Evolutionary conservation across 2,888 invertebrate genomes (phyloP).

Genomic region (Xylota segnis): DNA sequence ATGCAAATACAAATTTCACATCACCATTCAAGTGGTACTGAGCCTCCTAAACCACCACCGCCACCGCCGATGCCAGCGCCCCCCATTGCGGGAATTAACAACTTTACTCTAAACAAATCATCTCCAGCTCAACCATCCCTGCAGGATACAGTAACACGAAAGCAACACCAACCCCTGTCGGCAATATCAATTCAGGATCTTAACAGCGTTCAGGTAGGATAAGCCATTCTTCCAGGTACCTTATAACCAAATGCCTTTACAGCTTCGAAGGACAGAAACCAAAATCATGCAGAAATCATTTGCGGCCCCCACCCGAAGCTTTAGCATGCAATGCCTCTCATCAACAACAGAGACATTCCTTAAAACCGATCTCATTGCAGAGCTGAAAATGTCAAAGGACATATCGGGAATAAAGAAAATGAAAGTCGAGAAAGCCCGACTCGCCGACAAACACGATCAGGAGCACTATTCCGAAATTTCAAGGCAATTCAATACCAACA

Average conservation of each 20-base stretch:
- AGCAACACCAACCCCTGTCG: slow-evolving; percentile 91
- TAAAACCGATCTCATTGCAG: slow-evolving; percentile 95
- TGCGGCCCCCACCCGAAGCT: slow-evolving; percentile 92
- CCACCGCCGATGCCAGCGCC: slow-evolving; percentile 86
- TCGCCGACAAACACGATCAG: slow-evolving; percentile 93
- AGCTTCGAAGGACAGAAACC: slow-evolving; percentile 89
- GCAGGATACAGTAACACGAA: slow-evolving; percentile 85
- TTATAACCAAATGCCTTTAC: neutral
- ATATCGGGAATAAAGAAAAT: slow-evolving; percentile 97
- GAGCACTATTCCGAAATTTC: slow-evolving; percentile 93
- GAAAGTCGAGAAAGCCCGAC: slow-evolving; percentile 94
- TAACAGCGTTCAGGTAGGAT: slow-evolving; percentile 88
- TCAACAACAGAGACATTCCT: slow-evolving; percentile 89
- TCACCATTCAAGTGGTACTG: slow-evolving; percentile 80
- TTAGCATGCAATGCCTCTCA: slow-evolving; percentile 90
- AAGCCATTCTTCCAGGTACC: neutral
- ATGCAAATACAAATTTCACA: slow-evolving; percentile 87
- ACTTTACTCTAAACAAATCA: slow-evolving; percentile 78
- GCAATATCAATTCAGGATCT: slow-evolving; percentile 95
- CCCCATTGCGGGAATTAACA: slow-evolving; percentile 77
- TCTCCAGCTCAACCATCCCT: slow-evolving; percentile 82
- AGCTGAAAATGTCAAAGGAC: slow-evolving; percentile 95
- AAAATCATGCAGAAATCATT: slow-evolving; percentile 92
- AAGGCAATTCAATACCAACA: slow-evolving; percentile 92
- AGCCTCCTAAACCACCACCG: slow-evolving; percentile 84